Percentiles rank a stretch among this genome's conserved stretches.
Evolutionary conservation across 2,113 vertebrate species (phyloP).

Genomic region (Peromyscus californicus): DNA sequence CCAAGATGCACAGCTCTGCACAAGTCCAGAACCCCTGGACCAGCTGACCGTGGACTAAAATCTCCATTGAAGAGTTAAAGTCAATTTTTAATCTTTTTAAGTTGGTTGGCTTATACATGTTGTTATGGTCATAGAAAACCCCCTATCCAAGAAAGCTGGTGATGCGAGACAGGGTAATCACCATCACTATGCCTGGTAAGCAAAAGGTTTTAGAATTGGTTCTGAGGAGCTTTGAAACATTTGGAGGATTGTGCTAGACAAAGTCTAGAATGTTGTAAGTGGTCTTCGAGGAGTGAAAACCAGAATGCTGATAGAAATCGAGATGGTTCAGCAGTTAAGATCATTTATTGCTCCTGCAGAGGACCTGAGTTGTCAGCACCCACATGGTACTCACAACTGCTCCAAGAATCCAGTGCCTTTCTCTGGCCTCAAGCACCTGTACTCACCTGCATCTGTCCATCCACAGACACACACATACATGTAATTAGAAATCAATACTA

Average conservation of each 20-base stretch:
- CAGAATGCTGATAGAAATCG: background rate
- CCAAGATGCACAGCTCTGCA: background rate
- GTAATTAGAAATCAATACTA: background rate
- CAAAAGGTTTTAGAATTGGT: background rate
- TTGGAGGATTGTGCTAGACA: background rate
- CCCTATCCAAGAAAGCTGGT: background rate
- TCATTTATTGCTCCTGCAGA: background rate
- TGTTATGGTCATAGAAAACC: background rate
- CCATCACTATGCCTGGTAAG: background rate
- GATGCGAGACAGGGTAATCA: background rate
- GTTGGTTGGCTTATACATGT: background rate
- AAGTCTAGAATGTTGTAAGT: background rate
- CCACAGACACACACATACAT: background rate
- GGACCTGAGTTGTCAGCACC: background rate
- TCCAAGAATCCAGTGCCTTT: background rate
- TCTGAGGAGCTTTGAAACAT: background rate
- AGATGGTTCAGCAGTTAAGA: background rate
- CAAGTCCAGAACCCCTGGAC: background rate
- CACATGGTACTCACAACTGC: background rate
- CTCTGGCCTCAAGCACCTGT: background rate
- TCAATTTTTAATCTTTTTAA: background rate
- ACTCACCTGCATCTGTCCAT: background rate
- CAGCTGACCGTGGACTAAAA: background rate
- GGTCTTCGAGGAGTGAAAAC: background rate
- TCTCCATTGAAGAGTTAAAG: background rate